Base-by-base conservation (phyloP, 2,888 invertebrate species). In the Unio delphinus region DNA sequence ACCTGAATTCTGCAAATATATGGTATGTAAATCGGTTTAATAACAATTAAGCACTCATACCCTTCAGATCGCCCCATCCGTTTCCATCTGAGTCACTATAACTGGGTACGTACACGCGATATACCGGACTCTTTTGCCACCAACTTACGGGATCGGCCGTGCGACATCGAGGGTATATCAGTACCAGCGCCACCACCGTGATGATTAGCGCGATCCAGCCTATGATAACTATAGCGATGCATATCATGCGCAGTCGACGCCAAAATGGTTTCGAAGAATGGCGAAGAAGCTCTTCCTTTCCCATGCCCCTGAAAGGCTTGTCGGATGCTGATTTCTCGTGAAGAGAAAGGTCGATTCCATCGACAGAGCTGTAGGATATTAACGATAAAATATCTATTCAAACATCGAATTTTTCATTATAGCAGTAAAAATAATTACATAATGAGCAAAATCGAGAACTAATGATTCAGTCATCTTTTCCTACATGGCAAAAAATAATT, bases 21-120 rank as follows among this genome's bases (percentile, higher is more conserved):
- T 11, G 11, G 45, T 8, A 0, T 34, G 34, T 34, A 1, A 7
- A 1, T 34, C 5, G 0, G 34, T 34, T 34, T 34, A 45, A 11
- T 2, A 30, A 30, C 30, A 45, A 11, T 11, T 3, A 8, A 45
- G 11, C 45, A 45, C 5, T 17, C 69, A 64, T 69, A 88, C 89
- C 89, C 69, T 84, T 80, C 3, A 89, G 60, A 67, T 89, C 89
- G 1, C 89, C 89, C n/a, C 84, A 74, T 0, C 89, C 89, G 69
- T 89, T 86, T 4, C 75, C 80, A 66, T 85, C 75, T 30, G 83
- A 82, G 76, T 89, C 89, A 67, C 84, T 83, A 68, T 87, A 89
- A 56, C 87, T 87, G 4, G 81, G 81, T 7, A 88, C 85, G 61
- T 87, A 87, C 23, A 89, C 76, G 26, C 86, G 71, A 68, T 89